phyloP scores from a whole-genome alignment of 2,113 vertebrate genomes.

The Ophiodon elongatus region DNA sequence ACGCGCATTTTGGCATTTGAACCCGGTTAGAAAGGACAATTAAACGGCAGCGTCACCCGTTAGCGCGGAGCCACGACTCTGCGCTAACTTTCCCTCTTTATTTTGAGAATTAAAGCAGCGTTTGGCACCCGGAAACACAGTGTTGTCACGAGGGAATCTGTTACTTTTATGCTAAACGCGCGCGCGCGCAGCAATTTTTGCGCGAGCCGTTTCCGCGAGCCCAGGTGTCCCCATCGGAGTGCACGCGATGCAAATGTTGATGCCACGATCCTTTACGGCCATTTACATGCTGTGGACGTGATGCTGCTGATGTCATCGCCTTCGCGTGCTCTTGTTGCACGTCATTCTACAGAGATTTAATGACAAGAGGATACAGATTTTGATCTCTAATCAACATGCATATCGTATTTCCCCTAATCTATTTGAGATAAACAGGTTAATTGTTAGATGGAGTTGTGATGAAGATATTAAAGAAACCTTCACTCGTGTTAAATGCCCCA shows the following conservation, averaged over 20 bases:
- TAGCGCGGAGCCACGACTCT: background rate
- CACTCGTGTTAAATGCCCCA: background rate
- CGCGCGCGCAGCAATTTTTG: background rate
- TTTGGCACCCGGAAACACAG: background rate
- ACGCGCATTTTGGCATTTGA: background rate
- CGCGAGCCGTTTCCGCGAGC: background rate
- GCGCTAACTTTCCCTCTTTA: slow-evolving; percentile 8
- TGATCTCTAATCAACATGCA: background rate
- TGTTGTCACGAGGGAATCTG: background rate
- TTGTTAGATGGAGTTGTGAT: background rate
- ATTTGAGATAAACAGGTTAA: background rate
- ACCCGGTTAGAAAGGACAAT: background rate
- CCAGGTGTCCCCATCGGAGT: background rate
- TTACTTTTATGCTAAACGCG: background rate
- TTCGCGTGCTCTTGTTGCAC: background rate
- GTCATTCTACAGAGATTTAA: background rate
- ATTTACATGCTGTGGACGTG: background rate
- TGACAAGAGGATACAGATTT: fast-evolving
- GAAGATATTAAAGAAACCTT: slow-evolving; percentile 13
- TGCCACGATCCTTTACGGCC: slow-evolving; percentile 16
- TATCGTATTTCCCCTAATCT: background rate
- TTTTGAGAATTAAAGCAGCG: background rate
- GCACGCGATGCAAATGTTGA: slow-evolving; percentile 17
- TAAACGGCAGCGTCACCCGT: slow-evolving; percentile 1
- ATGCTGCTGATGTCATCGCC: background rate